A percentile compares a stretch with the other conserved stretches of the same genome.
Conservation (phyloP, 2,113 vertebrate species). For the Charina bottae region DNA sequence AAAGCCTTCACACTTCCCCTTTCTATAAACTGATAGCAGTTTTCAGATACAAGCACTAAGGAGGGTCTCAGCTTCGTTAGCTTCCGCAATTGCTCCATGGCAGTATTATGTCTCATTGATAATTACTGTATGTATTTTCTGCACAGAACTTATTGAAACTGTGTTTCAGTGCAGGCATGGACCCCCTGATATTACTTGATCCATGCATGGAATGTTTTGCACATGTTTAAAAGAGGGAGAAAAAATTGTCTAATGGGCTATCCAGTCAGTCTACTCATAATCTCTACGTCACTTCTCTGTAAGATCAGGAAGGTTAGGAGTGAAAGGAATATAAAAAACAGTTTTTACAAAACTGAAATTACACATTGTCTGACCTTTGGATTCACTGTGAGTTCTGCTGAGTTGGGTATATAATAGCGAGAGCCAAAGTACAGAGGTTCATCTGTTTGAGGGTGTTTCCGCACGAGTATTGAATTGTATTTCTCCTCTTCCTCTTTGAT, state of each 20-base stretch:
- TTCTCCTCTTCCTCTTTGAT: neutral
- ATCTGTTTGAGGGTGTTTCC: neutral
- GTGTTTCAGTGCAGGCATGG: too few species aligned
- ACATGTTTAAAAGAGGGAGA: too few species aligned
- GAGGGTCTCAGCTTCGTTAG: too few species aligned
- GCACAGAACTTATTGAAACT: too few species aligned
- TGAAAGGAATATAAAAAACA: neutral
- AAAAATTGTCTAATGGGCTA: neutral
- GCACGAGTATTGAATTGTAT: neutral
- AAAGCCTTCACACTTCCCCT: too few species aligned
- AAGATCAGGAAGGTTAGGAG: neutral
- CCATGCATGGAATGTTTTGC: too few species aligned
- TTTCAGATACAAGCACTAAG: too few species aligned
- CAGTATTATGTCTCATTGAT: too few species aligned
- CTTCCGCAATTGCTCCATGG: too few species aligned
- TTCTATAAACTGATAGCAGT: too few species aligned
- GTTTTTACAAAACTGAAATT: neutral
- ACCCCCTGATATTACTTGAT: too few species aligned
- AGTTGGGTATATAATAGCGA: neutral
- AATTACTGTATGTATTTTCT: too few species aligned
- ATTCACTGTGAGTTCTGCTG: neutral
- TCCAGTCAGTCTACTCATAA: neutral
- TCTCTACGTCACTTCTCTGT: neutral
- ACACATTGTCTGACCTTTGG: neutral
- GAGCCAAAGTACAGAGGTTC: neutral